A percentile compares a stretch with the other conserved stretches of the same genome.
These are phyloP conservation scores for Caenorhabditis sp. DNA, from an alignment of 2,888 invertebrate genomes.

Conservation along the genomic window DNA sequence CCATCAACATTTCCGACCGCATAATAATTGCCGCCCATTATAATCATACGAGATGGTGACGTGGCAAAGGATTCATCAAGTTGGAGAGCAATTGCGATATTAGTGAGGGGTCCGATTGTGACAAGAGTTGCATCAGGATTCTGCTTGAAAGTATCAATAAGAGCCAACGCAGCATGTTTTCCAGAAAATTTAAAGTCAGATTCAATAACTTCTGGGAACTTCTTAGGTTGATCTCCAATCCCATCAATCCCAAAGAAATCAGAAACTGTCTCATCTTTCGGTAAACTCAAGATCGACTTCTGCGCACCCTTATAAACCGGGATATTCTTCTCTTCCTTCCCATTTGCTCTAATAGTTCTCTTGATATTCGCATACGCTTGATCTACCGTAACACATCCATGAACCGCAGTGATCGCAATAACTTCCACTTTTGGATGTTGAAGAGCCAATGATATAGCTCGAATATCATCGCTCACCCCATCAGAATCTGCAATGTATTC, in stretches of 20 bases:
- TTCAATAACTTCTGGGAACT: conserved; percentile 47
- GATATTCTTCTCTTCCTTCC: conserved; percentile 41
- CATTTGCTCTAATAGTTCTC: conserved; percentile 62
- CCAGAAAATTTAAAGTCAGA: conserved; percentile 19
- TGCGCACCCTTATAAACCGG: conserved; percentile 68
- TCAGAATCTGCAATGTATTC: conserved; percentile 57
- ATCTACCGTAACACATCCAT: conserved; percentile 61
- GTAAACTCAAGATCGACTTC: conserved; percentile 26
- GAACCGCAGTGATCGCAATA: conserved; percentile 54
- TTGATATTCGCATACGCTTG: conserved; percentile 68
- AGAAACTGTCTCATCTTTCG: conserved; percentile 45
- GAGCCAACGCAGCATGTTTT: conserved; percentile 24
- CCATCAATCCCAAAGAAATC: conserved; percentile 62
- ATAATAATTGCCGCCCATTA: conserved; percentile 66
- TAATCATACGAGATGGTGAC: conserved; percentile 52
- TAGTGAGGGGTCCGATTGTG: conserved; percentile 72
- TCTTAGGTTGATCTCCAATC: conserved; percentile 53
- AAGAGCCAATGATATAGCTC: conserved; percentile 63
- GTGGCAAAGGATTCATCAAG: conserved; percentile 71
- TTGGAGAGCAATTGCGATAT: conserved; percentile 72
- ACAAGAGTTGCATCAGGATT: conserved; percentile 31
- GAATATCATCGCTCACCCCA: conserved; percentile 63
- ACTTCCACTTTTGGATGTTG: conserved; percentile 35
- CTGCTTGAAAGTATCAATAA: conserved; percentile 25
- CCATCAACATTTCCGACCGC: conserved; percentile 71